A percentile compares a stretch with the other conserved stretches of the same genome.
Evolutionary conservation across 1,140 invertebrate genomes (phyloP).

Genomic region (Chrysopa pallens): DNA sequence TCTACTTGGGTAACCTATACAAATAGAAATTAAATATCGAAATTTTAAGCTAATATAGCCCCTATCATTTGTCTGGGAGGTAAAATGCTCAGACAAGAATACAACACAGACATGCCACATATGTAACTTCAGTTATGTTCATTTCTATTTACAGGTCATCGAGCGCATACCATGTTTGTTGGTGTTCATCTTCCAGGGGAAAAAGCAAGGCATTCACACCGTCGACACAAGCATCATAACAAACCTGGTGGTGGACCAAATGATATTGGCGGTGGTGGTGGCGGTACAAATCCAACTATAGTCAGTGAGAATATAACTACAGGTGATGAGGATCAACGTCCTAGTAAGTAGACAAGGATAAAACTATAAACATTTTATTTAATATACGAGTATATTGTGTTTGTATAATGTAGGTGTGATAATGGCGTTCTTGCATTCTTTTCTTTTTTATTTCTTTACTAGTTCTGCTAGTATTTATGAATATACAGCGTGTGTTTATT

Average conservation of each 20-base stretch:
- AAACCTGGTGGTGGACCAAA: constrained; percentile 23
- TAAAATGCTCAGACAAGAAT: neutral
- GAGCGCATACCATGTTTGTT: constrained; percentile 74
- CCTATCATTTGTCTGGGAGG: no score
- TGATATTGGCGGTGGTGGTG: constrained; percentile 14
- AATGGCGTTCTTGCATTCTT: no score
- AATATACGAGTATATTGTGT: no score
- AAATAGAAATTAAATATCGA: no score
- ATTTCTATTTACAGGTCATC: constrained; percentile 46
- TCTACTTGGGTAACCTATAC: no score
- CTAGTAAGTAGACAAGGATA: constrained; percentile 29
- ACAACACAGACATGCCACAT: neutral
- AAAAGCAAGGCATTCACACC: constrained; percentile 44
- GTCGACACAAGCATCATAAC: constrained; percentile 61
- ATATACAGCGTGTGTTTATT: no score
- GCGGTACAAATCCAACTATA: no score
- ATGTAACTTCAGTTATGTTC: neutral
- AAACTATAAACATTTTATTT: neutral
- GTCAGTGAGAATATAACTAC: constrained; percentile 6
- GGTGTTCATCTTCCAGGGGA: constrained; percentile 68
- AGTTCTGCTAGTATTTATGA: no score
- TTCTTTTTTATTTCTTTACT: no score
- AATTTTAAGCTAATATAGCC: no score
- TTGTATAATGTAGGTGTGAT: no score
- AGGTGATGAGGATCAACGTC: constrained; percentile 34